Percentiles rank a stretch among this genome's conserved stretches.
Evolutionary conservation across 2,797 vertebrate species (phyloP).

Genomic region (Acanthurus leucopareius): DNA sequence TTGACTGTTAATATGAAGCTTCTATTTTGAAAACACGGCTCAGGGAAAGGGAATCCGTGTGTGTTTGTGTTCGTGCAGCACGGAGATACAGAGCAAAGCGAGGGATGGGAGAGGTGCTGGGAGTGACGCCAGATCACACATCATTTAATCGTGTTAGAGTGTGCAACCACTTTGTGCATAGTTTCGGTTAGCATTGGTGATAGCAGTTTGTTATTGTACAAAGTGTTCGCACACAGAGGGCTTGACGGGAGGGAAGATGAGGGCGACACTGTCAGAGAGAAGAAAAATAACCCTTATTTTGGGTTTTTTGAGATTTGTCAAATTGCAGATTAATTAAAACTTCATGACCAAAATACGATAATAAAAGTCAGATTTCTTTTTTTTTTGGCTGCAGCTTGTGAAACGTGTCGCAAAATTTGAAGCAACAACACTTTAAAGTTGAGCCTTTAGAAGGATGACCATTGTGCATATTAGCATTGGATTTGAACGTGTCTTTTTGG

Average conservation of each 20-base stretch:
- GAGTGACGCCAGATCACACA: conserved; percentile 84
- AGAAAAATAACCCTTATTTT: conserved; percentile 45
- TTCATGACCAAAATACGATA: conserved; percentile 27
- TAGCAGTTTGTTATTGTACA: conserved; percentile 77
- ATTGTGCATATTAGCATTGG: conserved; percentile 77
- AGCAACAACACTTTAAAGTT: conserved; percentile 47
- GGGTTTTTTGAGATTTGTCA: conserved; percentile 50
- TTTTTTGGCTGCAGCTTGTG: neutral
- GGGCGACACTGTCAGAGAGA: conserved; percentile 24
- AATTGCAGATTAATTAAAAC: conserved; percentile 24
- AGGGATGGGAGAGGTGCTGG: conserved; percentile 78
- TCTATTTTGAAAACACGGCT: conserved; percentile 82
- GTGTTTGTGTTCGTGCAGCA: conserved; percentile 53
- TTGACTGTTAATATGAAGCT: conserved; percentile 81
- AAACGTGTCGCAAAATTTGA: conserved; percentile 28
- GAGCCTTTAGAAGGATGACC: conserved; percentile 66
- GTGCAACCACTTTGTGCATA: conserved; percentile 79
- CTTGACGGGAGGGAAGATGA: conserved; percentile 29
- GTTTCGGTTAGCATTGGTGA: conserved; percentile 75
- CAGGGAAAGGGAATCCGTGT: conserved; percentile 70
- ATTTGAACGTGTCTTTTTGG: conserved; percentile 75
- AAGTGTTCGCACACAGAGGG: conserved; percentile 36
- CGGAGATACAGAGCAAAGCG: conserved; percentile 66
- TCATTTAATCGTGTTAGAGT: conserved; percentile 85
- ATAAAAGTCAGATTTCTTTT: conserved; percentile 22